Base-by-base conservation (phyloP, 2,888 invertebrate genomes). In the Adela reaumurella region DNA sequence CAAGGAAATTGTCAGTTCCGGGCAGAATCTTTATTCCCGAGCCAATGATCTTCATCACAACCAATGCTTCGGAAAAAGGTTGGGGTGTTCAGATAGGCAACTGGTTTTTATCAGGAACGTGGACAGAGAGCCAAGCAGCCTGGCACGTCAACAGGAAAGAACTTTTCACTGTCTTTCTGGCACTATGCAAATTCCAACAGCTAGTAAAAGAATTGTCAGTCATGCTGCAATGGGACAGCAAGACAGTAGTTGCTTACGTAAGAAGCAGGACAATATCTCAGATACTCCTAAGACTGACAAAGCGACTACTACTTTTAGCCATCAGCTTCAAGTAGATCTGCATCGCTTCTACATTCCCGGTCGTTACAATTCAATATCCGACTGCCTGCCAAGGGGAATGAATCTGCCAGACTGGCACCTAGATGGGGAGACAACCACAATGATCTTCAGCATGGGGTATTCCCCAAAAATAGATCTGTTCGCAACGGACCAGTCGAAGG, bases 121-220 rank as follows among this genome's bases (percentile, higher is more conserved):
- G 59, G 59, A 49, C 49, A 0, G 3, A 17, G 1, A 45, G 51
- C 0, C 57, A 59, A 29, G 1, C 4, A 4, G 0, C 4, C 0
- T 59, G 57, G 56, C 59, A 60, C 18, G 53, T 53, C 46, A 60
- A 59, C 48, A n/a, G 41, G 11, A 60, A 56, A 42, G 58, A 58
- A 18, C 20, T 60, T 0, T 57, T 35, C 16, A 44, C 57, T 0
- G 55, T 59, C 0, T 19, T 19, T 2, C 43, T 54, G n/a, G 18
- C 52, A 2, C n/a, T 58, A 5, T 8, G 1, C 0, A 29, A 18
- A 1, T 42, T 11, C 4, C 42, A 16, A 18, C 8, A 5, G 0
- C 2, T 29, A 0, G 6, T 51, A 1, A 0, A 1, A 17, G 17
- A 20, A 0, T 35, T 49, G 16, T 44, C 49, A 1, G 14, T 56